A percentile compares a stretch with the other conserved stretches of the same genome.
Evolutionary conservation across 2,797 vertebrate genomes (phyloP).

Genomic region (Crocodylus rhombifer): DNA sequence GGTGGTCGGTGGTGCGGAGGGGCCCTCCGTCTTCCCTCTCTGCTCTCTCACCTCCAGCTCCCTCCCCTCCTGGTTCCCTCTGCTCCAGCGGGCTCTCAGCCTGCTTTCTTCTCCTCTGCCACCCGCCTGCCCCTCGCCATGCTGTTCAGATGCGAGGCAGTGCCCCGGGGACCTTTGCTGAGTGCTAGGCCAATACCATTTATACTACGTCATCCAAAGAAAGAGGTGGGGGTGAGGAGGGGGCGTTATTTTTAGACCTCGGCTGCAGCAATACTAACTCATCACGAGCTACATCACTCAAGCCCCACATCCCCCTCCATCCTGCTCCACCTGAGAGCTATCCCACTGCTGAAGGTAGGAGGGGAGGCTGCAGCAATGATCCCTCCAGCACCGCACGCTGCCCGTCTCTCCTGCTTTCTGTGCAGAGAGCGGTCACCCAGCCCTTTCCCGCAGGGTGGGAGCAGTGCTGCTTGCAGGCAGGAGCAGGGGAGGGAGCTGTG

Average conservation of each 20-base stretch:
- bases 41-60: background rate
- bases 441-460: background rate
- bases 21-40: background rate
- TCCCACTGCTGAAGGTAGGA: background rate
- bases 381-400: background rate
- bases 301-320: background rate
- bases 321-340: background rate
- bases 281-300: background rate
- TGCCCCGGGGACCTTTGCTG: background rate
- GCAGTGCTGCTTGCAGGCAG: background rate
- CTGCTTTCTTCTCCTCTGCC: background rate
- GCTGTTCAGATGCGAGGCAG: background rate
- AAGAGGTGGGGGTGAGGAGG: background rate
- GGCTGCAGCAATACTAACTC: background rate
- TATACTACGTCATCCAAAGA: background rate
- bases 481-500: no score
- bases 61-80: background rate
- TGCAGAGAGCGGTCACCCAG: background rate
- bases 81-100: background rate
- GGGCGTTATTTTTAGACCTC: background rate
- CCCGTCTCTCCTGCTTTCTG: background rate
- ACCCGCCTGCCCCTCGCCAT: background rate
- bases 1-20: background rate
- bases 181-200: background rate
- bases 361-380: background rate